phyloP scores from a whole-genome alignment of 1,140 invertebrate genomes.

The Ceratina calcarata region DNA sequence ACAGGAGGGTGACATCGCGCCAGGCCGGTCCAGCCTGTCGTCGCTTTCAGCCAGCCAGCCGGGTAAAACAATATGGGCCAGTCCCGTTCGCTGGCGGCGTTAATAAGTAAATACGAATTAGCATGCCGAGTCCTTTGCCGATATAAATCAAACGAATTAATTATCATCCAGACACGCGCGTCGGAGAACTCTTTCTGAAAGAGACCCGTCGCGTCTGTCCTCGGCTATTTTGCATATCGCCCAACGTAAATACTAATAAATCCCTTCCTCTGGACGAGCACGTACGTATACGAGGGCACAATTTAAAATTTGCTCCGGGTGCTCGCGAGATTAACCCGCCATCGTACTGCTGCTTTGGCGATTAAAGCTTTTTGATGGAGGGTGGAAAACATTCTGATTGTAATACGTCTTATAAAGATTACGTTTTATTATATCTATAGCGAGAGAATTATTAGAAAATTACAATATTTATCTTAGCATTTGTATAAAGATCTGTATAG shows the following conservation, averaged over 20 bases:
- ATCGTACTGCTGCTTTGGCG: neutral
- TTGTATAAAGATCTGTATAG: no score
- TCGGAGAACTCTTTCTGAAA: conserved; percentile 28
- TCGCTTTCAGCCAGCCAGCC: conserved; percentile 46
- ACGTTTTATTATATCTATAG: no score
- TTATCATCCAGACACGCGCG: conserved; percentile 52
- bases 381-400: no score
- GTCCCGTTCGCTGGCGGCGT: conserved; percentile 61
- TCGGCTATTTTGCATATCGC: conserved; percentile 67
- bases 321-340: conserved; percentile 12
- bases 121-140: conserved; percentile 70
- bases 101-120: conserved; percentile 76
- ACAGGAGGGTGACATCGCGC: neutral
- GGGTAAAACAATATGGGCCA: conserved; percentile 64
- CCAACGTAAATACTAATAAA: conserved; percentile 72
- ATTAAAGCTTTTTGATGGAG: no score
- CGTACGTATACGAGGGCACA: conserved; percentile 34
- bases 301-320: conserved; percentile 39
- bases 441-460: no score
- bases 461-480: no score
- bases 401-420: no score
- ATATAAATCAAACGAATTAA: conserved; percentile 76
- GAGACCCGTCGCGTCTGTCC: conserved; percentile 49
- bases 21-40: conserved; percentile 39
- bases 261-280: conserved; percentile 40